A percentile compares a stretch with the other conserved stretches of the same genome.
These are phyloP conservation scores for Dipodomys ordii DNA, from an alignment of 2,113 vertebrate species.

Conservation along the genomic window DNA sequence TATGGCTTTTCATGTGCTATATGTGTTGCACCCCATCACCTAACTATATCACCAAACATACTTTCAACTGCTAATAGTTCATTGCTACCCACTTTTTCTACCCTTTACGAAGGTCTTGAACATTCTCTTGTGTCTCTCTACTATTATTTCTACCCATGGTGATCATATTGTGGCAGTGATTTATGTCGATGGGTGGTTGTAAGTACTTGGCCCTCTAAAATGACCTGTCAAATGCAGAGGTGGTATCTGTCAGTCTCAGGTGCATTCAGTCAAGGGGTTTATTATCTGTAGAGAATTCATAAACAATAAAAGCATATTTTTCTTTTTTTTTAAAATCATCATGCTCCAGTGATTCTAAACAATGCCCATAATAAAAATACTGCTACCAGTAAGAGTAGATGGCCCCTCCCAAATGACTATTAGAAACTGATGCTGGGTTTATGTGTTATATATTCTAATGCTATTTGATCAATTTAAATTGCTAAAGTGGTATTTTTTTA, in stretches of 20 bases:
- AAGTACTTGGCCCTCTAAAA: not conserved
- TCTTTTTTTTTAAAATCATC: not conserved
- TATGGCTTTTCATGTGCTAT: not conserved
- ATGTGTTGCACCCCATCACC: not conserved
- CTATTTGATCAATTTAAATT: conserved; percentile 9
- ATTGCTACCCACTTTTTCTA: not conserved
- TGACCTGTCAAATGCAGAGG: not conserved
- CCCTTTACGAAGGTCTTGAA: not conserved
- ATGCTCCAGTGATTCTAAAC: not conserved
- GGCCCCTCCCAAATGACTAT: not conserved
- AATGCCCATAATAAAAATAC: conserved; percentile 8
- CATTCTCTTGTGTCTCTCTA: not conserved
- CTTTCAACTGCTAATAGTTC: not conserved
- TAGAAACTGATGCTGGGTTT: not conserved
- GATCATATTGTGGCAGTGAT: not conserved
- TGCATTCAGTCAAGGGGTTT: not conserved
- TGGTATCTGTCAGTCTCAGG: not conserved
- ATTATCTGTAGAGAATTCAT: conserved; percentile 5
- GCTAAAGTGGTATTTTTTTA: conserved; percentile 43
- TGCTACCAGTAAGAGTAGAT: not conserved
- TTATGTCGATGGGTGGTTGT: not conserved
- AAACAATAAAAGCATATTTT: not conserved
- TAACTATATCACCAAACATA: no score
- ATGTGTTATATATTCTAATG: not conserved
- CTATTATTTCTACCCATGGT: not conserved